phyloP scores from a whole-genome alignment of 2,797 vertebrate species.

The Sebastiscus albofasciatus region DNA sequence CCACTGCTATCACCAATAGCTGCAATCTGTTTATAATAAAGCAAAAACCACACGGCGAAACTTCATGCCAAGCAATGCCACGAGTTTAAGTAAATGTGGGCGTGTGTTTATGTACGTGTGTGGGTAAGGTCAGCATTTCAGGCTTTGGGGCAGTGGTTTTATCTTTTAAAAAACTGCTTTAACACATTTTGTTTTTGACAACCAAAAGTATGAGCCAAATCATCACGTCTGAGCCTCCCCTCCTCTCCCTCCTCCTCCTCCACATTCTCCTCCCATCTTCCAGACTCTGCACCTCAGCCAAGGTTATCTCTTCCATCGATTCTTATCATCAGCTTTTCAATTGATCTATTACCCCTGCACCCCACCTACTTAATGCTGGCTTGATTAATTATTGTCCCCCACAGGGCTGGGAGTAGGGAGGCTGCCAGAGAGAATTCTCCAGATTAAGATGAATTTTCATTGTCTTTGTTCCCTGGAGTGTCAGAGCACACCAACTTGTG shows the following conservation, averaged over 20 bases:
- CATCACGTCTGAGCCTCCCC: conserved; percentile 3
- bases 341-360: conserved; percentile 84
- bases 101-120: background rate
- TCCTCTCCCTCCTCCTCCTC: background rate
- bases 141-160: conserved; percentile 16
- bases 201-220: conserved; percentile 40
- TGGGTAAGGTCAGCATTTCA: conserved; percentile 13
- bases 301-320: conserved; percentile 85
- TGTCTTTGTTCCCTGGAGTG: conserved; percentile 59
- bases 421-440: conserved; percentile 62
- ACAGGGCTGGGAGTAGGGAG: conserved; percentile 50
- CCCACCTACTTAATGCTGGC: conserved; percentile 80
- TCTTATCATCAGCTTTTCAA: conserved; percentile 85
- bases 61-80: background rate
- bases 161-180: conserved; percentile 17
- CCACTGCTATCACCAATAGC: background rate
- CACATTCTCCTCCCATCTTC: conserved; percentile 48
- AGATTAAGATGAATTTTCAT: conserved; percentile 76
- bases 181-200: conserved; percentile 45
- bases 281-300: conserved; percentile 69
- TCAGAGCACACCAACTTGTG: conserved; percentile 44
- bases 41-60: background rate
- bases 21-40: conserved; percentile 23
- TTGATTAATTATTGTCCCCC: conserved; percentile 82
- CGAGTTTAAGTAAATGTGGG: background rate